phyloP scores from a whole-genome alignment of 2,797 vertebrate genomes.

The Oophaga sylvatica region DNA sequence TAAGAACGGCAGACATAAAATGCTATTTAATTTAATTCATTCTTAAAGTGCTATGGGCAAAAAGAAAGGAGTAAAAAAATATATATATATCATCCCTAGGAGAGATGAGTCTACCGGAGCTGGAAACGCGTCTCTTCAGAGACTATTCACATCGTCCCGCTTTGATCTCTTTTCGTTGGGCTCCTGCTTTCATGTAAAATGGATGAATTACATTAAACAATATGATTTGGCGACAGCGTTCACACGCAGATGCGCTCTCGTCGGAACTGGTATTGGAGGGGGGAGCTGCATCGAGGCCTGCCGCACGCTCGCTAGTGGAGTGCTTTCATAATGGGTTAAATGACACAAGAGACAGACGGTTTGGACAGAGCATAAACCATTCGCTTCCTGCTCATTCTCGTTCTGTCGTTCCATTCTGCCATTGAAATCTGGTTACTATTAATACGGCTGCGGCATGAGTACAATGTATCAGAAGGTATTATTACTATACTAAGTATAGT shows the following conservation, averaged over 20 bases:
- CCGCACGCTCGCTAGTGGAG: not conserved
- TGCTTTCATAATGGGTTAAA: not conserved
- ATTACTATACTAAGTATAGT: slow-evolving; percentile 20
- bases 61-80: not conserved
- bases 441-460: slow-evolving; percentile 1
- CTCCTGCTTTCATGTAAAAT: slow-evolving; percentile 12
- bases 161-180: slow-evolving; percentile 10
- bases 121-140: not conserved
- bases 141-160: slow-evolving; percentile 1
- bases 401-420: slow-evolving; percentile 26
- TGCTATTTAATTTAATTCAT: slow-evolving; percentile 5
- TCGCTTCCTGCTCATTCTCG: slow-evolving; percentile 5
- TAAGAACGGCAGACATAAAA: slow-evolving; percentile 11
- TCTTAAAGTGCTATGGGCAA: not conserved
- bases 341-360: slow-evolving; percentile 4
- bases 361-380: not conserved
- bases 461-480: slow-evolving; percentile 2
- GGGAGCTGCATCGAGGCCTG: not conserved
- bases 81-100: not conserved
- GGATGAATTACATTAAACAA: slow-evolving; percentile 13
- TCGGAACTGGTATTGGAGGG: not conserved
- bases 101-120: slow-evolving; percentile 6
- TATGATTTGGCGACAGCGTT: slow-evolving; percentile 1
- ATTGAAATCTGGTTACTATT: slow-evolving; percentile 29
- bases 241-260: not conserved